A percentile compares a stretch with the other conserved stretches of the same genome.
These are phyloP conservation scores for Acleris holmiana DNA, from an alignment of 2,888 invertebrate genomes.

Conservation along the genomic window DNA sequence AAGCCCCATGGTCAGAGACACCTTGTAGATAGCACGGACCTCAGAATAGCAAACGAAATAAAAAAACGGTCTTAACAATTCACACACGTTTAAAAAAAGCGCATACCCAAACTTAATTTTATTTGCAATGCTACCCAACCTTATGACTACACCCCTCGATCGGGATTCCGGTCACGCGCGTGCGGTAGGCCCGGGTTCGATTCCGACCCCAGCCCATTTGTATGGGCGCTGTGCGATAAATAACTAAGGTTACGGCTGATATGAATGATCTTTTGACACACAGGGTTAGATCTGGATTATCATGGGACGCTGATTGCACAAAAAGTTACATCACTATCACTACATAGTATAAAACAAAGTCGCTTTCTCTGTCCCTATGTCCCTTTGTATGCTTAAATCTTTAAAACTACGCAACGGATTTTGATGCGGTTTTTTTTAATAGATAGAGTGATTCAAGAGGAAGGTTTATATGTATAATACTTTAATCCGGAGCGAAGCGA, in stretches of 20 bases:
- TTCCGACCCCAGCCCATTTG: slow-evolving; percentile 43
- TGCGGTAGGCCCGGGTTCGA: slow-evolving; percentile 64
- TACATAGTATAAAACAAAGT: too few relatives aligned
- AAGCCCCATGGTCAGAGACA: too few relatives aligned
- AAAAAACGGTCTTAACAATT: background rate
- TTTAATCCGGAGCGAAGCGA: too few relatives aligned
- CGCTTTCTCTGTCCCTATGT: too few relatives aligned
- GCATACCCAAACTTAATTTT: slow-evolving; percentile 20
- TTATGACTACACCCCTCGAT: slow-evolving; percentile 40
- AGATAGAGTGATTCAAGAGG: too few relatives aligned
- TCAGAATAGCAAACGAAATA: too few relatives aligned
- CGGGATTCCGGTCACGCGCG: slow-evolving; percentile 55
- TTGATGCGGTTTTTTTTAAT: too few relatives aligned
- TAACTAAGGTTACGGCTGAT: slow-evolving; percentile 26
- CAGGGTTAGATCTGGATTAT: slow-evolving; percentile 20
- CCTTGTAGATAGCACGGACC: too few relatives aligned
- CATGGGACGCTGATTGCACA: background rate
- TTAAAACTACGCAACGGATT: too few relatives aligned
- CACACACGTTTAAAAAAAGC: background rate
- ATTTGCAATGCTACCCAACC: slow-evolving; percentile 23
- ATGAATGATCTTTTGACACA: slow-evolving; percentile 29
- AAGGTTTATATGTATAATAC: too few relatives aligned
- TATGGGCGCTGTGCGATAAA: slow-evolving; percentile 25
- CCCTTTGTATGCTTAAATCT: too few relatives aligned
- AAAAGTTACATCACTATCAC: too few relatives aligned